Conservation (phyloP, 1,140 invertebrate species). For the Eueides isabella region DNA sequence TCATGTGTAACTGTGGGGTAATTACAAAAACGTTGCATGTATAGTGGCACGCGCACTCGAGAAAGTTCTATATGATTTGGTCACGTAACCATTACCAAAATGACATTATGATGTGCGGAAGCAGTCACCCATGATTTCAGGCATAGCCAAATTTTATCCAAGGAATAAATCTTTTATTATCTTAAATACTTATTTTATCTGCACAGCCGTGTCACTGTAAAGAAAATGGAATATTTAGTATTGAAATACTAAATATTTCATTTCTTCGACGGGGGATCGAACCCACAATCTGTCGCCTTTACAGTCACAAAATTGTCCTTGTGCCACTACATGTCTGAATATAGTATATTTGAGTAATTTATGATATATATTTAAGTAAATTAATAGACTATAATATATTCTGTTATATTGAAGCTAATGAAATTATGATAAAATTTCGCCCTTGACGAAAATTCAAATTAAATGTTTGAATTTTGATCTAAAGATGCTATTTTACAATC, state of each 20-base stretch:
- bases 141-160: neutral
- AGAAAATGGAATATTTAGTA: no score
- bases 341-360: no score
- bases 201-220: no score
- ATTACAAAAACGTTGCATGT: conserved; percentile 6
- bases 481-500: neutral
- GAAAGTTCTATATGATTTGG: conserved; percentile 14
- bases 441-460: neutral
- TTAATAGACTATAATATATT: no score
- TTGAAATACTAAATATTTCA: no score
- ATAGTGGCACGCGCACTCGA: neutral
- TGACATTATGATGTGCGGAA: neutral
- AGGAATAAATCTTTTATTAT: neutral
- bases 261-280: no score
- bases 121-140: neutral
- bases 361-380: no score
- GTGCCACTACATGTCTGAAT: no score
- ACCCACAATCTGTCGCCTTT: no score
- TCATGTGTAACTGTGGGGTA: neutral
- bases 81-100: conserved; percentile 12
- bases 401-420: neutral
- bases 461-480: neutral
- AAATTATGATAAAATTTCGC: neutral
- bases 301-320: no score
- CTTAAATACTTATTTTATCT: no score